Percentiles rank a stretch among this genome's conserved stretches.
These are phyloP conservation scores for Leptinotarsa haldemani DNA, from an alignment of 2,888 invertebrate species.

Conservation along the genomic window DNA sequence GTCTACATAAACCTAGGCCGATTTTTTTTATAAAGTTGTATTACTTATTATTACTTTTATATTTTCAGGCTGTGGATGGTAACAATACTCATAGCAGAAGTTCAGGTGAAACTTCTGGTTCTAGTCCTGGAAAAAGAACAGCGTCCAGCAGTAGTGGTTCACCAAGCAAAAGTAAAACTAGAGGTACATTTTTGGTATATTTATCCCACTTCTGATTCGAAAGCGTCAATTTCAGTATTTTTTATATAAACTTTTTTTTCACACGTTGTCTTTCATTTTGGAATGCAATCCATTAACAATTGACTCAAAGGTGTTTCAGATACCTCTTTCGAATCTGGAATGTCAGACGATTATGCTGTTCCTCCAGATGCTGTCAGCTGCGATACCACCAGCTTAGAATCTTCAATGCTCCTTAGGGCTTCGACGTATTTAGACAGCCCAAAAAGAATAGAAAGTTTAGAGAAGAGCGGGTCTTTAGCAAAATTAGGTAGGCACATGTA, in stretches of 20 bases:
- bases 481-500: slow-evolving; percentile 59
- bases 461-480: slow-evolving; percentile 73
- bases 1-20: too few species aligned
- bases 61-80: slow-evolving; percentile 61
- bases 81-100: slow-evolving; percentile 83
- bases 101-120: slow-evolving; percentile 85
- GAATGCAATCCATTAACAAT: slow-evolving; percentile 52
- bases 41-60: not conserved
- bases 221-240: slow-evolving; percentile 23
- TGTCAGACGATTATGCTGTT: slow-evolving; percentile 96
- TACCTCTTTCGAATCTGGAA: slow-evolving; percentile 91
- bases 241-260: slow-evolving; percentile 41
- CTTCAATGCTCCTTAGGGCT: slow-evolving; percentile 76
- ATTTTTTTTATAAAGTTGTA: too few species aligned
- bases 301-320: slow-evolving; percentile 74
- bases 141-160: slow-evolving; percentile 80
- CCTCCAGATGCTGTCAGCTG: slow-evolving; percentile 93
- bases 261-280: slow-evolving; percentile 46
- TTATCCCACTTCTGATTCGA: not conserved
- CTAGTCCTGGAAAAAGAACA: slow-evolving; percentile 83
- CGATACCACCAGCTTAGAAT: slow-evolving; percentile 82
- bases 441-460: slow-evolving; percentile 80
- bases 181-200: slow-evolving; percentile 69
- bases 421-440: slow-evolving; percentile 72
- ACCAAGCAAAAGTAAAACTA: slow-evolving; percentile 81